phyloP scores from a whole-genome alignment of 2,888 invertebrate genomes.

The Synergus itoensis region DNA sequence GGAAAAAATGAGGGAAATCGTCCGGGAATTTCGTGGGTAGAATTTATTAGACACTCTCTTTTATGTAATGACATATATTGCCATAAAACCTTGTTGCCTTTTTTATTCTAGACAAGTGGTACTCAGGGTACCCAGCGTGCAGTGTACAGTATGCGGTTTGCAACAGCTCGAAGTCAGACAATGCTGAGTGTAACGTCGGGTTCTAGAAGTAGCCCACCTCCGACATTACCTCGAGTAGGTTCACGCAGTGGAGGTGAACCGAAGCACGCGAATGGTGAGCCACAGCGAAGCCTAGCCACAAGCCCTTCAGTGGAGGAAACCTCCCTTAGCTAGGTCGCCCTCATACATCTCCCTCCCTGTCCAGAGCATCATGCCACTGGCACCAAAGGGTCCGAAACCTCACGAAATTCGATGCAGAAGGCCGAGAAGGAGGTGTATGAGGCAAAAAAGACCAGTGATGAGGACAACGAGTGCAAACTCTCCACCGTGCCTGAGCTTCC shows the following conservation, averaged over 20 bases:
- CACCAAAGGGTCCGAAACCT: constrained; percentile 41
- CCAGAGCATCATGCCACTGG: constrained; percentile 59
- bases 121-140: constrained; percentile 70
- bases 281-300: constrained; percentile 50
- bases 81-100: background rate
- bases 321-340: constrained; percentile 72
- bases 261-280: constrained; percentile 72
- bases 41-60: too few species aligned
- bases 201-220: constrained; percentile 73
- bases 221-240: constrained; percentile 54
- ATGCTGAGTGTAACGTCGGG: constrained; percentile 79
- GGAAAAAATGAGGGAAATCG: too few species aligned
- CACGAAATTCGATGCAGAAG: constrained; percentile 49
- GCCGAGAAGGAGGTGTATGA: constrained; percentile 66
- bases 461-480: constrained; percentile 57
- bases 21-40: too few species aligned
- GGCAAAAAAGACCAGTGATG: constrained; percentile 44
- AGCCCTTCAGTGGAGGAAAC: constrained; percentile 74
- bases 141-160: constrained; percentile 79
- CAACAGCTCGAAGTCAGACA: constrained; percentile 78
- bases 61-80: background rate
- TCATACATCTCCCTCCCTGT: constrained; percentile 68
- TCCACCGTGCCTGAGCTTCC: constrained; percentile 63
- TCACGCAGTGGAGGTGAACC: constrained; percentile 57
- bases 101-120: constrained; percentile 60